Evolutionary conservation across 2,888 invertebrate genomes (phyloP), one percentile per base, ranked within the genome.

Genomic region (Oxyteleia sp.): DNA sequence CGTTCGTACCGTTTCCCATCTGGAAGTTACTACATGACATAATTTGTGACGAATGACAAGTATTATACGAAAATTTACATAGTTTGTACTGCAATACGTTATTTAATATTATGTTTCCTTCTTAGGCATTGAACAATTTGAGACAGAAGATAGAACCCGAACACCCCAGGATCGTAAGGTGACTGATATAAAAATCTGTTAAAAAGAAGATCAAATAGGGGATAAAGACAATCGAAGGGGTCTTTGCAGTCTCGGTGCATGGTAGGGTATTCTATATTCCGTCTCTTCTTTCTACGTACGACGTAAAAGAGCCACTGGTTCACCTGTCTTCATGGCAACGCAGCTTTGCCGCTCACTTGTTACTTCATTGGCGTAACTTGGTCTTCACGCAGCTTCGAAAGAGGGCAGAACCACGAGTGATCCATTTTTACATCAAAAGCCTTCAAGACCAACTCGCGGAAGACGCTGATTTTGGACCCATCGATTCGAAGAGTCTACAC

Each of bases 281-380:
- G 43, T 74, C 41, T 76, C 53, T 26, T 35, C 29, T 75, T 57
- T 66, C 35, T 57, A 41, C 51, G 18, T 32, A 55, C 75, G 57
- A 64, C 43, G 49, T 53, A 61, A 79, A 86, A 86, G 82, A 85
- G 82, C 87, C 89, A 90, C 87, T 91, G 91, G 91, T 91, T 92
- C 92, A 92, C 92, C 92, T 92, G 92, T 92, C 92, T 92, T 92
- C 92, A 92, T 92, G 92, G 92, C 92, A 92, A 92, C 92, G 90
- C 92, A 90, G 92, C 92, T 91, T 92, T 89, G 90, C 92, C 92
- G 92, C 92, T 92, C 92, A 92, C 92, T 92, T 92, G 92, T 92
- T 92, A 92, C 92, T 92, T 92, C 92, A 92, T 92, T 92, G 90
- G 91, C 89, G 87, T 88, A 88, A 88, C 89, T 89, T 88, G 89